Base-by-base conservation (phyloP, 2,113 vertebrate species). In the Pterocles orientalis region DNA sequence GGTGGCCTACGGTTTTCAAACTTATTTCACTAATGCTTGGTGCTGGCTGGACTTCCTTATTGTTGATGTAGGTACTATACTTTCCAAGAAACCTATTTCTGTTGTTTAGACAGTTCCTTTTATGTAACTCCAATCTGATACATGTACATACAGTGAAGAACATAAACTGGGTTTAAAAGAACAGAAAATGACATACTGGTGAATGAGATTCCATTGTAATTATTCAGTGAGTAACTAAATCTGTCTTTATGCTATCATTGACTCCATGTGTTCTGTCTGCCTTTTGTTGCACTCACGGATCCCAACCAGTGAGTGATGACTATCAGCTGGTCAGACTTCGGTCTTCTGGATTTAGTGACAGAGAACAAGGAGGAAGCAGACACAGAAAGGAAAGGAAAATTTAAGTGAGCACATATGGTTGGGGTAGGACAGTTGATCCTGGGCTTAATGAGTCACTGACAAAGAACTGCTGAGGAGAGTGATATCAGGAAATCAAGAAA, bases 21-120 rank as follows among this genome's bases (percentile, higher is more conserved):
- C 98, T 18, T 99, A 99, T 85, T 99, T 99, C 96, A 99, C 99
- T 93, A 99, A 99, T 96, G 99, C 99, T 80, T 99, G 99, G 99
- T 99, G 99, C 97, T 99, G 99, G 99, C 97, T 99, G 97, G 99
- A 99, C 96, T 99, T 99, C 97, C 96, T 99, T 78, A 99, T 99
- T 97, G 99, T 99, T 43, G 99, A 99, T 97, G 99, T 99, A 98
- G 47, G 99, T 99, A 97, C 45, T 61, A 19, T 69, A n/a, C 18
- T 88, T 93, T 62, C 70, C 28, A 9, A 79, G 23, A 64, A 92
- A 25, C 28, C 8, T 86, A 7, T 69, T 86, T 72, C n/a, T 83
- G 13, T 18, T 78, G 17, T 75, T 77, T 47, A 53, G 21, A 34
- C 33, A n/a, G 21, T 4, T 57, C 0, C 1, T 79, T 72, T 83